Base-by-base conservation (phyloP, 2,113 vertebrate genomes). In the Coptodon rendalli region DNA sequence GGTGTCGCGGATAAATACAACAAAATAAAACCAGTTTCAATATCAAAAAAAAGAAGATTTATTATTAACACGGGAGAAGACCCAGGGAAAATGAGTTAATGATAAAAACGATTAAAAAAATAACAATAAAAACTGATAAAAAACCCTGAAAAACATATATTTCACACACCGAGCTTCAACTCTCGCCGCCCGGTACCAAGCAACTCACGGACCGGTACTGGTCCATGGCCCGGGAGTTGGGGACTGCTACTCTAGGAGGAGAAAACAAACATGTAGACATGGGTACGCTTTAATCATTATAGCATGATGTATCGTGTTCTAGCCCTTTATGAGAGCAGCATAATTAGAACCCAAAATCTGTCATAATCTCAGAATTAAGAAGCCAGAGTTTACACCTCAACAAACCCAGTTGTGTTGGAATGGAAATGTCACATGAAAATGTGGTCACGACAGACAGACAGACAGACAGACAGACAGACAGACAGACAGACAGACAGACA, bases 401-500 rank as follows among this genome's bases (percentile, higher is more conserved):
- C 38, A 45, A 73, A 43, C n/a, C 22, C n/a, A 45, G 40, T 27
- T 45, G 8, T 17, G 5, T 27, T 73, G 40, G 68, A 17, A 73
- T 45, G 38, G 14, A 27, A 71, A 24, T 24, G 36, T 68, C 57
- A 31, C 9, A 34, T 9, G 14, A 54, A 57, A 57, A 57, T 29
- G 12, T 57, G 11, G 22, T 29, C 24, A 13, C 12, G 36, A 36
- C 1, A 11, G 43, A 45, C 0, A 2, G 43, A 45, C 0, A 0
- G 45, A 45, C 1, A 1, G 40, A 17, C 2, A 2, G 48, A 17
- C 2, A 4, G 45, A 16, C 8, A 1, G 48, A 50, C 5, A 2
- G 16, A 9, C 2, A 0, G 12, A 45, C 2, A 6, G 13, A 43
- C 1, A 40, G 40, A 48, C 2, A 45, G 43, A 45, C 3, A 48